A percentile compares a stretch with the other conserved stretches of the same genome.
phyloP scores from a whole-genome alignment of 2,113 vertebrate species.

The Acrocephalus arundinaceus region DNA sequence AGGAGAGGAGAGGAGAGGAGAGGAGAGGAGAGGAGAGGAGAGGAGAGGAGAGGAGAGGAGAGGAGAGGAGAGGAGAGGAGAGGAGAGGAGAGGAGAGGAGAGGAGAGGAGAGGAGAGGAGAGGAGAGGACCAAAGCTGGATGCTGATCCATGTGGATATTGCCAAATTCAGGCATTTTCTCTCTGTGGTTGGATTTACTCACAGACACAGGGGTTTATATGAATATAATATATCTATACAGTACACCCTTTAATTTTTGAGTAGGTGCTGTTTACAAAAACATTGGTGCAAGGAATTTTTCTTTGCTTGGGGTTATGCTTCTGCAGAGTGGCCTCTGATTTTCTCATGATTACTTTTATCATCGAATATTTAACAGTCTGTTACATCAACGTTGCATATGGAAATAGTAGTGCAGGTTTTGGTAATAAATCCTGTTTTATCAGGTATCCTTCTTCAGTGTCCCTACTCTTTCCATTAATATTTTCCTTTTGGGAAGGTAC shows the following conservation, averaged over 20 bases:
- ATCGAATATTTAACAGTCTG: not conserved
- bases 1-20: no score
- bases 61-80: no score
- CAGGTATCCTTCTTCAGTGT: not conserved
- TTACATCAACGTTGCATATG: not conserved
- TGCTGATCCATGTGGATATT: not conserved
- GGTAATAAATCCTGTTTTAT: not conserved
- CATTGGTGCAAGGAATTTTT: not conserved
- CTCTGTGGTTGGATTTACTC: not conserved
- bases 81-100: no score
- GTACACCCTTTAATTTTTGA: not conserved
- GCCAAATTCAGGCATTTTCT: not conserved
- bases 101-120: no score
- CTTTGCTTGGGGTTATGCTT: not conserved
- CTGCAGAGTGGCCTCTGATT: not conserved
- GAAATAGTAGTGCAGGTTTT: not conserved
- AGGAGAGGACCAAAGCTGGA: not conserved
- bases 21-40: no score
- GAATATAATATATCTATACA: not conserved
- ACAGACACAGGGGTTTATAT: not conserved
- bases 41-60: no score
- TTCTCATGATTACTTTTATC: not conserved
- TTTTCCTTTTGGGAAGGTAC: not conserved
- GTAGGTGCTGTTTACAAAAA: not conserved
- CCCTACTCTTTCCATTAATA: not conserved